A percentile compares a stretch with the other conserved stretches of the same genome.
These are phyloP conservation scores for Lissonota sp. DNA, from an alignment of 2,888 invertebrate species.

Conservation along the genomic window DNA sequence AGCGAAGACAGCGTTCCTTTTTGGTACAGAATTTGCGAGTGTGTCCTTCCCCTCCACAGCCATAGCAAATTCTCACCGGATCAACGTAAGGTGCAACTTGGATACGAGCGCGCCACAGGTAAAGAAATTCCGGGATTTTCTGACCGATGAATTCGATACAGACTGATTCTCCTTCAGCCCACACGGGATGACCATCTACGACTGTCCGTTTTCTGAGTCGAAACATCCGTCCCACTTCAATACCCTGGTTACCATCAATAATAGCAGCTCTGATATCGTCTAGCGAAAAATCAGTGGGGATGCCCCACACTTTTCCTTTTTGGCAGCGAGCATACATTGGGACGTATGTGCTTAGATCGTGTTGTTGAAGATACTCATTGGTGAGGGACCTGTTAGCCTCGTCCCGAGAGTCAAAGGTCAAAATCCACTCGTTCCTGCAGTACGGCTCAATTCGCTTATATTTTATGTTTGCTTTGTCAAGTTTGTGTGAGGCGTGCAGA, in stretches of 20 bases:
- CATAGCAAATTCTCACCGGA: background rate
- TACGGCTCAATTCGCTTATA: slow-evolving; percentile 10
- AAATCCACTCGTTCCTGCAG: slow-evolving; percentile 29
- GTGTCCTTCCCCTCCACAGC: no score
- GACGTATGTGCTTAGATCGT: slow-evolving; percentile 6
- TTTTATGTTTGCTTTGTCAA: slow-evolving; percentile 2
- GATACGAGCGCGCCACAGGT: background rate
- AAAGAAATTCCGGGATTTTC: background rate
- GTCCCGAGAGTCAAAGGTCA: background rate
- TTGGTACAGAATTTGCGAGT: no score
- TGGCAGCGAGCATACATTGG: background rate
- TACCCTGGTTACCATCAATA: background rate
- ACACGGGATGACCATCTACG: background rate
- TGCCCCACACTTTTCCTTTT: slow-evolving; percentile 11
- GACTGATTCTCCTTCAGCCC: slow-evolving; percentile 12
- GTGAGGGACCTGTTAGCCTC: background rate
- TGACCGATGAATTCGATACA: background rate
- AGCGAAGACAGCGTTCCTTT: no score
- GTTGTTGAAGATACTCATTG: background rate
- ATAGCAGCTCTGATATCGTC: background rate
- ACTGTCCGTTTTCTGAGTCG: slow-evolving; percentile 11
- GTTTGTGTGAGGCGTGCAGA: background rate
- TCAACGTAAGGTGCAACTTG: slow-evolving; percentile 15
- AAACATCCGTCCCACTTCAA: background rate
- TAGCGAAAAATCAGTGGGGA: background rate